These are phyloP conservation scores for Miniopterus natalensis DNA, from an alignment of 2,113 vertebrate species.

Conservation along the genomic window DNA sequence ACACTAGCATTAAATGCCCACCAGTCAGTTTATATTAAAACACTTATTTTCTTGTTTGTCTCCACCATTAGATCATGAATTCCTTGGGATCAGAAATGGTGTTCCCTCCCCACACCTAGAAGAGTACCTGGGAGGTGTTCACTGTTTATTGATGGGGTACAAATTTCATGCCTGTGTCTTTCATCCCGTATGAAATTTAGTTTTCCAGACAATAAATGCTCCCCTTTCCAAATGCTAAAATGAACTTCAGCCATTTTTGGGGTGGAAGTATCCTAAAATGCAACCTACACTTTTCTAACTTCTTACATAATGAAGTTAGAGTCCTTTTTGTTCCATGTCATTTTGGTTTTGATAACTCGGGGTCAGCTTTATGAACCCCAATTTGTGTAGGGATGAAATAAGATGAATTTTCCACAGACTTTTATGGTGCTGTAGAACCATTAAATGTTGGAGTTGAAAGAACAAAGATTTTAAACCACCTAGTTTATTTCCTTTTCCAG, in stretches of 20 bases:
- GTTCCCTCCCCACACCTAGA: background rate
- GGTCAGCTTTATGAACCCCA: background rate
- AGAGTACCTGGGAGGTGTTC: background rate
- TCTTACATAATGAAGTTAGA: background rate
- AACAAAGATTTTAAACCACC: background rate
- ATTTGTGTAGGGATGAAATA: background rate
- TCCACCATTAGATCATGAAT: background rate
- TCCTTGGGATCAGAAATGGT: background rate
- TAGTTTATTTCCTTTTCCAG: background rate
- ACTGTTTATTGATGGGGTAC: background rate
- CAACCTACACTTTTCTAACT: background rate
- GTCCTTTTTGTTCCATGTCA: background rate
- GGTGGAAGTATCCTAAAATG: background rate
- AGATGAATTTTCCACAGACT: background rate
- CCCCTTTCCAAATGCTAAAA: background rate
- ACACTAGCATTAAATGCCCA: background rate
- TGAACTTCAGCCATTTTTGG: conserved; percentile 19
- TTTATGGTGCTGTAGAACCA: background rate
- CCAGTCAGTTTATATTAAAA: background rate
- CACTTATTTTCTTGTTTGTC: background rate
- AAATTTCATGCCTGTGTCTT: background rate
- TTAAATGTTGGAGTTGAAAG: conserved; percentile 14
- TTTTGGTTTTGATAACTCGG: background rate
- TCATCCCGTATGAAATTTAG: background rate
- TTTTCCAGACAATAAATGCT: conserved; percentile 28